Evolutionary conservation across 2,113 vertebrate species (phyloP).

Genomic region (Menura novaehollandiae): DNA sequence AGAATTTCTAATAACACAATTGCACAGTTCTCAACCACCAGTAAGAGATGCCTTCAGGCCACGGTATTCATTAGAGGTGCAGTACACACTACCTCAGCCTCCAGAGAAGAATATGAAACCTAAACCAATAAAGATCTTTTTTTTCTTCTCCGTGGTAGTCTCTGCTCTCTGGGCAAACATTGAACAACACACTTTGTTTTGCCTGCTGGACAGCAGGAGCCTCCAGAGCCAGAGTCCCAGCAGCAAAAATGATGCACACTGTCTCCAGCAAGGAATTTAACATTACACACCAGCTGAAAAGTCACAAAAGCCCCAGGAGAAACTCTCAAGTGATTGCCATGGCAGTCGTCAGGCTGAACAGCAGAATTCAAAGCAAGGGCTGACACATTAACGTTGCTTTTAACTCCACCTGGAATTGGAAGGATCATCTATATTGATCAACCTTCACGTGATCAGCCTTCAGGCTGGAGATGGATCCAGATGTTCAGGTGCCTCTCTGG

Average conservation of each 20-base stretch:
- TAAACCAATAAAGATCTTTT: background rate
- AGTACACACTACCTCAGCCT: slow-evolving; percentile 36
- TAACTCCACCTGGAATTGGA: background rate
- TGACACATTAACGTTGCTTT: background rate
- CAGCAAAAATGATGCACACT: background rate
- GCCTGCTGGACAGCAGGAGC: background rate
- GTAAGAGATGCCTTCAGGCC: slow-evolving; percentile 54
- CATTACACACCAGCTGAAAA: background rate
- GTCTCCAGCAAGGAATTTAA: background rate
- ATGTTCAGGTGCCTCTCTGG: background rate
- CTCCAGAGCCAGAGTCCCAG: background rate
- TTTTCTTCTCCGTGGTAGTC: background rate
- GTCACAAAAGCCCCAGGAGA: background rate
- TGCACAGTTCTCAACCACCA: slow-evolving; percentile 43
- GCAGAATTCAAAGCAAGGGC: background rate
- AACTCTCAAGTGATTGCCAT: background rate
- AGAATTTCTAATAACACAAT: slow-evolving; percentile 67
- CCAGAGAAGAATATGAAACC: slow-evolving; percentile 43
- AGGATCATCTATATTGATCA: background rate
- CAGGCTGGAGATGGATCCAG: background rate
- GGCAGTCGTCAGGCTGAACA: background rate
- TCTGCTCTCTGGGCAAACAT: slow-evolving; percentile 27
- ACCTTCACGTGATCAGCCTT: background rate
- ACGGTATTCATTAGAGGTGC: slow-evolving; percentile 62
- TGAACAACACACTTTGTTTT: slow-evolving; percentile 4